Percentiles rank a stretch among this genome's conserved stretches.
Conservation (phyloP, 2,113 vertebrate genomes). For the Cricetomys ansorgei region DNA sequence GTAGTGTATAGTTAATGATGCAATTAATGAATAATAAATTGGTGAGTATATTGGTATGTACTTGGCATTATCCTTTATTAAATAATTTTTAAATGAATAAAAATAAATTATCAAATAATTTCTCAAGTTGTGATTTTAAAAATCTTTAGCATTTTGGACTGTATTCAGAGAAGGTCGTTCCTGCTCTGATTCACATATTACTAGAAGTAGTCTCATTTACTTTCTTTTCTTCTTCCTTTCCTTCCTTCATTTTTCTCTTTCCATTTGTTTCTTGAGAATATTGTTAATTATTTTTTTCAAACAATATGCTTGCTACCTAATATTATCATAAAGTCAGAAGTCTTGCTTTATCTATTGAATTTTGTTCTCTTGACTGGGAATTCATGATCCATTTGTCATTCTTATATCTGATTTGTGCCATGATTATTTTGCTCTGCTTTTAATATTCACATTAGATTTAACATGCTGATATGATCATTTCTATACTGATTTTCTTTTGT, state of each 20-base stretch:
- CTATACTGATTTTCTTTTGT: neutral
- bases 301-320: neutral
- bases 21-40: neutral
- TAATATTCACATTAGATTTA: neutral
- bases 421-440: neutral
- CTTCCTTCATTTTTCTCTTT: neutral
- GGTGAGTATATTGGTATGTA: neutral
- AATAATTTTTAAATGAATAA: too few relatives aligned
- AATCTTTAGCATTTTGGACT: neutral
- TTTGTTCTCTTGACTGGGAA: neutral
- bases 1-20: neutral
- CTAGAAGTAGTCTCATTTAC: neutral
- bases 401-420: neutral
- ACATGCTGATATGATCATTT: neutral
- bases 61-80: neutral
- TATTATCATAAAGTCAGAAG: neutral
- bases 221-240: neutral
- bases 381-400: neutral
- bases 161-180: neutral
- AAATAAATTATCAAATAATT: too few relatives aligned
- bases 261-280: neutral
- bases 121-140: neutral
- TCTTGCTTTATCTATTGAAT: neutral
- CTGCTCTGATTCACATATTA: neutral
- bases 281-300: neutral